Base-by-base conservation (phyloP, 2,888 invertebrate species). In the Erynnis tages region DNA sequence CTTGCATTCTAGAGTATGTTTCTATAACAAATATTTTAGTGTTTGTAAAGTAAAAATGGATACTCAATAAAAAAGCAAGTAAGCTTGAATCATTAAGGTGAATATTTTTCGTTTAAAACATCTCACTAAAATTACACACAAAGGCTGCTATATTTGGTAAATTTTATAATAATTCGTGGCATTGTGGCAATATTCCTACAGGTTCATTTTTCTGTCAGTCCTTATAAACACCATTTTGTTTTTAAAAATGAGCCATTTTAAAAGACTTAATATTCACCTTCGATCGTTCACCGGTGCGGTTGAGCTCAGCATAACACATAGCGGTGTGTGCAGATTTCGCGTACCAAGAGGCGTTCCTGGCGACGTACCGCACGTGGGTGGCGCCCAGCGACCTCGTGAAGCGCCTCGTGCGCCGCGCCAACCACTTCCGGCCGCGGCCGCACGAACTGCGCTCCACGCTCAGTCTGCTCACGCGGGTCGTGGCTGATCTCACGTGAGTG, bases 311-410 rank as follows among this genome's bases (percentile, higher is more conserved):
- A 23, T 23, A 14, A 45, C n/a, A 10, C 4, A 1, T 21, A 25
- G 27, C n/a, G 1, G 52, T 58, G 63, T 67, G 62, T 57, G 55
- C 90, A 96, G 96, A 96, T 84, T 95, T 97, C 85, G 92, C 96
- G 81, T 98, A 96, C 88, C 97, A 97, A 91, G 99, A 99, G 91
- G 98, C 99, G 59, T 99, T 99, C 89, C 92, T 99, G 65, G 97
- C 98, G 48, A 99, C 99, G 55, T 99, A 99, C 88, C 92, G 98
- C 65, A 98, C 98, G 56, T 98, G 98, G 90, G 94, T 98, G 76
- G 91, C 95, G 55, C 97, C 98, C 16, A 87, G 93, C 69, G 96
- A 95, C 62, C 91, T 98, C 62, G 93, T 98, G 62, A 93, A 93
- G 71, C 97, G 98, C 72, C 90, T 98, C 52, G 94, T 96, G 73